These are phyloP conservation scores for Dolichallabes microphthalmus DNA, from an alignment of 2,113 vertebrate genomes.

Conservation along the genomic window DNA sequence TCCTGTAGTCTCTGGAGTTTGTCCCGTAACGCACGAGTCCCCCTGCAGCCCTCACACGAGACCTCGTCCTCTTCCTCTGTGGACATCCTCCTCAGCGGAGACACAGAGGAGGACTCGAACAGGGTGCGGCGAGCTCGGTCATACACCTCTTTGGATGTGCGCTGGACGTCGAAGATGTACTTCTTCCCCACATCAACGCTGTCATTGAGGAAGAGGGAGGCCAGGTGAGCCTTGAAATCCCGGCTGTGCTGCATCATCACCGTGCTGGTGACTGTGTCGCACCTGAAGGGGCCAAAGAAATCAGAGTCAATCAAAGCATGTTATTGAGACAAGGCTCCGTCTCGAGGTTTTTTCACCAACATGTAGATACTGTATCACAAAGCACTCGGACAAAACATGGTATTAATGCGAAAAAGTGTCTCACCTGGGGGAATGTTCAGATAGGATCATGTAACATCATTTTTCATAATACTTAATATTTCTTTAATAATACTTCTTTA, in stretches of 20 bases:
- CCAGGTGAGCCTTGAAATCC: conserved; percentile 94
- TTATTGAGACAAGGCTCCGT: not conserved
- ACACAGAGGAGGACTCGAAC: conserved; percentile 83
- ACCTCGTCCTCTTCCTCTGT: conserved; percentile 68
- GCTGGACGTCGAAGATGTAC: conserved; percentile 95
- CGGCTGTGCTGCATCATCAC: conserved; percentile 99
- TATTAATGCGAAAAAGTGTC: no score
- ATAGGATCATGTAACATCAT: no score
- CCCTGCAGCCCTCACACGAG: not conserved
- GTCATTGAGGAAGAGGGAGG: conserved; percentile 94
- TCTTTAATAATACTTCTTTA: no score
- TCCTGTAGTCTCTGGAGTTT: conserved; percentile 88
- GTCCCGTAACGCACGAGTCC: conserved; percentile 79
- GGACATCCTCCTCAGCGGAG: conserved; percentile 86
- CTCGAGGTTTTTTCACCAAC: not conserved
- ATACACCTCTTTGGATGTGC: conserved; percentile 96
- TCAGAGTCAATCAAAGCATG: not conserved
- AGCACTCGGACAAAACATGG: not conserved
- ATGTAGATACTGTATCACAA: not conserved
- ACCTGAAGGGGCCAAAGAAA: conserved; percentile 67
- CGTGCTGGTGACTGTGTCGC: conserved; percentile 92
- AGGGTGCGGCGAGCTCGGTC: conserved; percentile 90
- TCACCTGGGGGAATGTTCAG: no score
- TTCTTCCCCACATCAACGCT: conserved; percentile 97
- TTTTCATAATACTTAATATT: no score